These are phyloP conservation scores for Anastrepha ludens DNA, from an alignment of 1,140 invertebrate genomes.

Conservation along the genomic window DNA sequence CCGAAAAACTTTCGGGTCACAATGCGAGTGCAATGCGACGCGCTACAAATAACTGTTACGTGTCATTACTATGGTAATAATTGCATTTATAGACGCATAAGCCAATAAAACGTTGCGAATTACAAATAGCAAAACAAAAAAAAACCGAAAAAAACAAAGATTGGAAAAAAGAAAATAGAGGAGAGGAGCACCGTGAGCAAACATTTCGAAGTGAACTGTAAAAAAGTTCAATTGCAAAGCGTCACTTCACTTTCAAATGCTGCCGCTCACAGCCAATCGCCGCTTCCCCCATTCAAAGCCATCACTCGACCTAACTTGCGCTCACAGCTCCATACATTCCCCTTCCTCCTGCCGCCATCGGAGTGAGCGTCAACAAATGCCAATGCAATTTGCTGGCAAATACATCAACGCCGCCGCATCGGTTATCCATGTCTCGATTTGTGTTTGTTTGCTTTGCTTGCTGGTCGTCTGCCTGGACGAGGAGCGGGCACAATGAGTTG, in stretches of 20 bases:
- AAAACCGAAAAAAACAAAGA: neutral
- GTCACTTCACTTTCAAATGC: constrained; percentile 34
- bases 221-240: neutral
- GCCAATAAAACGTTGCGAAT: constrained; percentile 12
- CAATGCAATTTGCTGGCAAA: constrained; percentile 52
- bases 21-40: constrained; percentile 18
- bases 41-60: neutral
- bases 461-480: neutral
- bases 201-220: neutral
- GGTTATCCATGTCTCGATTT: neutral
- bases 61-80: constrained; percentile 52
- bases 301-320: neutral
- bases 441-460: neutral
- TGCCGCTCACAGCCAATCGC: neutral
- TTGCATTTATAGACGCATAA: constrained; percentile 52
- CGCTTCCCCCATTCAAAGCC: neutral
- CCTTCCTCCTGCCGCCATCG: neutral
- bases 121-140: neutral
- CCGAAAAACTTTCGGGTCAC: neutral
- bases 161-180: neutral
- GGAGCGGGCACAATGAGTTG: neutral
- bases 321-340: neutral
- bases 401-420: constrained; percentile 29
- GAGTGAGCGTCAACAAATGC: constrained; percentile 10
- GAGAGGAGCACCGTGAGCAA: neutral